Evolutionary conservation across 2,888 invertebrate genomes (phyloP).

Genomic region (Pristionchus fissidentatus): DNA sequence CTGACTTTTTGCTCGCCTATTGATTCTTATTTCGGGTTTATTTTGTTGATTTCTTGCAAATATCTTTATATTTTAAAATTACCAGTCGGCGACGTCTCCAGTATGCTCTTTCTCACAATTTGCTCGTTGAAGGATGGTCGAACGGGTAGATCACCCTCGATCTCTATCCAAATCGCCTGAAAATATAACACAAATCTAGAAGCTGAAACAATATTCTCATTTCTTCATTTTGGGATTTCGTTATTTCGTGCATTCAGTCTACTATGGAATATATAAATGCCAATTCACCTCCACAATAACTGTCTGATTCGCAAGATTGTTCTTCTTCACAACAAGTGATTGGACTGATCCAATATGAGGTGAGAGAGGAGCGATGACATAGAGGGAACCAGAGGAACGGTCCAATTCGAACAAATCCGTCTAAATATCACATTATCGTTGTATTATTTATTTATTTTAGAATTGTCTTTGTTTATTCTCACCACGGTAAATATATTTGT

Average conservation of each 20-base stretch:
- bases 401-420: constrained; percentile 85
- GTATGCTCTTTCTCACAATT: background rate
- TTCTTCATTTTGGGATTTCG: background rate
- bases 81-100: constrained; percentile 22
- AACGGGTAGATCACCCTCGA: constrained; percentile 44
- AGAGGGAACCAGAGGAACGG: constrained; percentile 86
- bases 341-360: constrained; percentile 80
- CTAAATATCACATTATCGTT: constrained; percentile 28
- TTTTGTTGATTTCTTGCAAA: background rate
- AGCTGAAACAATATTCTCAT: background rate
- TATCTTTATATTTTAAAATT: background rate
- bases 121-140: constrained; percentile 5
- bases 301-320: constrained; percentile 29
- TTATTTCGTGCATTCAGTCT: background rate
- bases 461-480: background rate
- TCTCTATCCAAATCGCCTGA: constrained; percentile 33
- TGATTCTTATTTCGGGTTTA: background rate
- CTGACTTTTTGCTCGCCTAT: no score
- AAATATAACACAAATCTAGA: background rate
- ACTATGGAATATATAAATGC: background rate
- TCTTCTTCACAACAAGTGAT: constrained; percentile 44
- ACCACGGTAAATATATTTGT: background rate
- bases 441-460: constrained; percentile 4
- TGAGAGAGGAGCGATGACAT: constrained; percentile 84
- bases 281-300: constrained; percentile 1